Evolutionary conservation across 2,113 vertebrate species (phyloP), one percentile per base, ranked within the genome.

Genomic region (Sus scrofa): DNA sequence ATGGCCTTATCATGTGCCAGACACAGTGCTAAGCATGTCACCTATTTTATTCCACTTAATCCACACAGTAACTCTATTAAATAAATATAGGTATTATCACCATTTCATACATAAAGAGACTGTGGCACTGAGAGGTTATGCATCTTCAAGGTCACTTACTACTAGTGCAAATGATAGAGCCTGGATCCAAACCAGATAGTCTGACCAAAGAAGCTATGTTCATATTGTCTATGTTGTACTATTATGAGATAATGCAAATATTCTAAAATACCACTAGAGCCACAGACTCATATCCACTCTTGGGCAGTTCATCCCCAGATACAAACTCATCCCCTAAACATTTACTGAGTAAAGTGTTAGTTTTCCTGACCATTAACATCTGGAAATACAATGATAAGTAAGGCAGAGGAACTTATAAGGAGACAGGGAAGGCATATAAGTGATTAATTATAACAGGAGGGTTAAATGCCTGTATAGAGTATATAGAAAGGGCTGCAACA

Each of bases 1-100:
- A 14, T 86, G 86, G 26, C 1, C 20, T 74, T 65, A 22, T 90
- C 81, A n/a, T 65, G 22, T 94, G 6, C 44, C 32, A 96, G 11
- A 52, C 16, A 87, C 3, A 54, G 56, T 54, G 58, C 3, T 95
- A 90, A 52, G 9, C 19, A 81, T 3, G 34, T 75, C 30, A 39
- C 2, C 4, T 73, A 44, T 90, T 95, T 95, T 79, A 92, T 68
- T 12, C 92, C n/a, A 75, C 86, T 86, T 86, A 86, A 85, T 54
- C 24, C 9, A 30, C 50, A 74, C 19, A 75, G 20, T 10, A 56
- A 14, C 32, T 11, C 37, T 89, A 70, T 65, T 82, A 56, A 91
- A 86, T 65, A 93, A 78, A 1, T 75, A 75, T 4, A 83, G 26
- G 26, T 78, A 27, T 75, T 83, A 37, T 50, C 27, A 81, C 7